Evolutionary conservation across 2,888 invertebrate species (phyloP).

Genomic region (Selenia dentaria): DNA sequence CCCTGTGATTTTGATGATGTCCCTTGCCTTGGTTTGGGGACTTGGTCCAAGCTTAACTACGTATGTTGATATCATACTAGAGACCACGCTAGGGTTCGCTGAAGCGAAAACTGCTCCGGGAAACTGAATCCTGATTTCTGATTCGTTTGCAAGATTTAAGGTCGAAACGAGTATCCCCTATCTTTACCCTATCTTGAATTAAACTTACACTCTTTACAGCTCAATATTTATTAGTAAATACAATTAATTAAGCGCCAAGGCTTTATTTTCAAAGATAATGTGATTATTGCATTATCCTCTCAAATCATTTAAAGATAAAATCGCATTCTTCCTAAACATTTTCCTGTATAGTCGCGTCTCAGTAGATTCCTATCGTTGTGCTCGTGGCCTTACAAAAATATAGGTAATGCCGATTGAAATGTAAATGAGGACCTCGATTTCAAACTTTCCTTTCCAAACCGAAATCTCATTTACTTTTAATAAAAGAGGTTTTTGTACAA

Average conservation of each 20-base stretch:
- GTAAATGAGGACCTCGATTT: constrained; percentile 72
- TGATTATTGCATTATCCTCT: constrained; percentile 19
- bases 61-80: too few species aligned
- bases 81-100: too few species aligned
- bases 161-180: too few species aligned
- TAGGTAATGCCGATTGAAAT: constrained; percentile 77
- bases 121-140: too few species aligned
- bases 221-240: too few species aligned
- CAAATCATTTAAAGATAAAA: constrained; percentile 19
- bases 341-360: constrained; percentile 17
- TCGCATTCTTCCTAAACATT: constrained; percentile 9
- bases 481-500: constrained; percentile 47
- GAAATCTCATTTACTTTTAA: constrained; percentile 58
- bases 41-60: too few species aligned
- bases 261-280: constrained; percentile 13
- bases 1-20: too few species aligned
- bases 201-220: too few species aligned
- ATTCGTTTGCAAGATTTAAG: too few species aligned
- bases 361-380: constrained; percentile 16
- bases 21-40: too few species aligned
- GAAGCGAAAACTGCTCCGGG: too few species aligned
- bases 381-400: constrained; percentile 49
- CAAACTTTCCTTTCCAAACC: constrained; percentile 52
- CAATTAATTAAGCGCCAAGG: background rate
- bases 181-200: too few species aligned